A percentile compares a stretch with the other conserved stretches of the same genome.
Evolutionary conservation across 2,113 vertebrate species (phyloP).

Genomic region (Solea solea): DNA sequence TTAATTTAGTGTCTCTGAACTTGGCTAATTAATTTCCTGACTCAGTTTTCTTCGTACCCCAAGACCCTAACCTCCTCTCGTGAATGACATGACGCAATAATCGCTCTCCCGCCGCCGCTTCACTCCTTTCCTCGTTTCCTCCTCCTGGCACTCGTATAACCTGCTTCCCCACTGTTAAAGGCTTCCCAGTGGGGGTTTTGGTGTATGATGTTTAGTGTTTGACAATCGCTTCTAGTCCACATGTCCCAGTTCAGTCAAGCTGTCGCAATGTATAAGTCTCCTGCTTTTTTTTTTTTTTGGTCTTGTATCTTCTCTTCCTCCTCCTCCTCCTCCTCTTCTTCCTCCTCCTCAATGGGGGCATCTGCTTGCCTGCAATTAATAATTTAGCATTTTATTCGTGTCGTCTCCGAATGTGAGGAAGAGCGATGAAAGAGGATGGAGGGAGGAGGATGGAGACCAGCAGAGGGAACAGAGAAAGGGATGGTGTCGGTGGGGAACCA

Average conservation of each 20-base stretch:
- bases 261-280: constrained; percentile 49
- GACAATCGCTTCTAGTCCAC: constrained; percentile 42
- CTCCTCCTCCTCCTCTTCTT: constrained; percentile 22
- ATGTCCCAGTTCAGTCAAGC: constrained; percentile 83
- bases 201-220: constrained; percentile 45
- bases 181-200: constrained; percentile 22
- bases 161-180: constrained; percentile 33
- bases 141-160: constrained; percentile 6
- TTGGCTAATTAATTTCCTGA: too few species aligned
- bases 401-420: constrained; percentile 24
- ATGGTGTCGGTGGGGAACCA: constrained; percentile 6
- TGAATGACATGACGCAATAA: not conserved
- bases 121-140: not conserved
- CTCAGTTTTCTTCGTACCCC: not conserved
- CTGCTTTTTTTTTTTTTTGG: constrained; percentile 24
- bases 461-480: not conserved
- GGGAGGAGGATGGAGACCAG: constrained; percentile 32
- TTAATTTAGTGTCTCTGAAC: too few species aligned
- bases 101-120: not conserved
- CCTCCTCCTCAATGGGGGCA: constrained; percentile 20
- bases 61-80: not conserved
- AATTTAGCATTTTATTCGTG: constrained; percentile 58
- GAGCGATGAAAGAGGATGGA: constrained; percentile 11
- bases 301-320: constrained; percentile 24
- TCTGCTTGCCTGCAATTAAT: constrained; percentile 61